These are phyloP conservation scores for Drosophila ficusphila DNA, from an alignment of 1,140 invertebrate species.

Conservation along the genomic window DNA sequence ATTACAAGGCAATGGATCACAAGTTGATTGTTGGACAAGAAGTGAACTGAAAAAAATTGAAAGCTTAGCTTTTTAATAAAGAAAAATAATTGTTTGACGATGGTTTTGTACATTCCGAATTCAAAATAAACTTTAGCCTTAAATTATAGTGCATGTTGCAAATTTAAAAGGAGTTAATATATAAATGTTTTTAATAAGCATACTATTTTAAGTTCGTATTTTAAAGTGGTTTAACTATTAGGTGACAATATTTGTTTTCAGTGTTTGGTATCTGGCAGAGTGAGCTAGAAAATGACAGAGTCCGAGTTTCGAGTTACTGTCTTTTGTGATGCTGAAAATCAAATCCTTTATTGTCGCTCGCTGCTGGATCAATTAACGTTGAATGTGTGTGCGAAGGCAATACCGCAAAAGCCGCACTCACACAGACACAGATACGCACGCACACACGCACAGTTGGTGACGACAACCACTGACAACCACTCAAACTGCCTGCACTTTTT, in stretches of 20 bases:
- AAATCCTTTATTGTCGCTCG: constrained; percentile 82
- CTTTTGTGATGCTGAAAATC: constrained; percentile 78
- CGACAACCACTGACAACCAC: constrained; percentile 73
- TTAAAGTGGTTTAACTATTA: too few species aligned
- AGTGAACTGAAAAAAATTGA: constrained; percentile 3
- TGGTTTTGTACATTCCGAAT: too few species aligned
- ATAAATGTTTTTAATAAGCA: too few species aligned
- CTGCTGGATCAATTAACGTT: constrained; percentile 82
- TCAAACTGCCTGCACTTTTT: constrained; percentile 79
- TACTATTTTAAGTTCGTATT: too few species aligned
- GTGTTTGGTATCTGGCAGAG: not conserved
- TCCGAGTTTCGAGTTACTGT: constrained; percentile 43
- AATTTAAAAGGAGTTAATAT: too few species aligned
- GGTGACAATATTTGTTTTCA: not conserved
- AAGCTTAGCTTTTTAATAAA: not conserved
- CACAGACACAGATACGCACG: constrained; percentile 1
- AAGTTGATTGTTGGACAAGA: constrained; percentile 63
- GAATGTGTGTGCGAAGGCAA: constrained; percentile 75
- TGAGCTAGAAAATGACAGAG: constrained; percentile 64
- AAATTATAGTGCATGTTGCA: too few species aligned
- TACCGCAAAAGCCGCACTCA: constrained; percentile 73
- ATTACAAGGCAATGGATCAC: constrained; percentile 74
- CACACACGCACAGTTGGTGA: constrained; percentile 25
- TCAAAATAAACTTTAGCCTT: too few species aligned
- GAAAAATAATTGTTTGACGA: too few species aligned